A percentile compares a stretch with the other conserved stretches of the same genome.
These are phyloP conservation scores for Lophotis ruficrista DNA, from an alignment of 2,113 vertebrate species.

Conservation along the genomic window DNA sequence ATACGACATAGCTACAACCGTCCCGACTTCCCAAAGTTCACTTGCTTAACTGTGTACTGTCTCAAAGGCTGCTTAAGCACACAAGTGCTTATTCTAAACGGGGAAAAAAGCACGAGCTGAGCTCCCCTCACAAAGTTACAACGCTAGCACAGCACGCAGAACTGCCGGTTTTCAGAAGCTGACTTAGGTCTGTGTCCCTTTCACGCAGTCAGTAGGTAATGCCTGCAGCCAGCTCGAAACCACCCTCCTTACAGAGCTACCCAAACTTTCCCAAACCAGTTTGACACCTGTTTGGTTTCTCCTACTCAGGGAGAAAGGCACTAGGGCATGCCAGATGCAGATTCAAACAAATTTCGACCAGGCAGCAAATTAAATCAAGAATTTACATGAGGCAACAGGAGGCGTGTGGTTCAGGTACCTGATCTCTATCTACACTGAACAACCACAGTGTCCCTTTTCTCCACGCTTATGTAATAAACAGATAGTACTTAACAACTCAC, in stretches of 20 bases:
- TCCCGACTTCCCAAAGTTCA: not conserved
- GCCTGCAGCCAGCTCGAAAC: not conserved
- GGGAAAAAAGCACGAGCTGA: not conserved
- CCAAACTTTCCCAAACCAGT: not conserved
- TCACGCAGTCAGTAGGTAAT: not conserved
- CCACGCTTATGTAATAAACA: not conserved
- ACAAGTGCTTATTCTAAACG: too few relatives aligned
- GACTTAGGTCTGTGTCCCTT: not conserved
- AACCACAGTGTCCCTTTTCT: not conserved
- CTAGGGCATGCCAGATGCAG: not conserved
- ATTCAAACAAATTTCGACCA: not conserved
- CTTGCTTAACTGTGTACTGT: rapidly evolving
- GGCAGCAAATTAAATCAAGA: not conserved
- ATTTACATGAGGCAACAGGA: not conserved
- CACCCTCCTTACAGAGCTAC: not conserved
- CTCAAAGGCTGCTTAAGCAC: not conserved
- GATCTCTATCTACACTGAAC: not conserved
- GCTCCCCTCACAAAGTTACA: not conserved
- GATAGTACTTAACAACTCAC: not conserved
- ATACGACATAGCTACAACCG: rapidly evolving
- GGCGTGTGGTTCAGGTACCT: not conserved
- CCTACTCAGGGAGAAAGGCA: not conserved
- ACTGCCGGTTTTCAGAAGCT: not conserved
- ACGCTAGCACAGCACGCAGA: rapidly evolving
- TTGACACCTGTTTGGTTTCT: not conserved